phyloP scores from a whole-genome alignment of 2,888 invertebrate genomes.

The Calliscelio sp. region DNA sequence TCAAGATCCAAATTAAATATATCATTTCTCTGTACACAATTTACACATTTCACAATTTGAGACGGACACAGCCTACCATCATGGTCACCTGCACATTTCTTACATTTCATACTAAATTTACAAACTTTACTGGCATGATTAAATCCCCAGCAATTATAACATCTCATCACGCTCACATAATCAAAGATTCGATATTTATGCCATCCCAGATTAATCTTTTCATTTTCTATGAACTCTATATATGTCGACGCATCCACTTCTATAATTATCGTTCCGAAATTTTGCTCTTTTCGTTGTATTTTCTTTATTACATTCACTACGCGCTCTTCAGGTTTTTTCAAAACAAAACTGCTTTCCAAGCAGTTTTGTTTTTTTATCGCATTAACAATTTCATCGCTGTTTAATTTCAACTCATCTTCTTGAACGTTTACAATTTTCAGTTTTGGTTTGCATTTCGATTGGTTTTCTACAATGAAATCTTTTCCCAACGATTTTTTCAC shows the following conservation, averaged over 20 bases:
- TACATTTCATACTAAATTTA: background rate
- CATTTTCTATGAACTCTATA: background rate
- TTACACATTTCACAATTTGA: background rate
- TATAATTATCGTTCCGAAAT: background rate
- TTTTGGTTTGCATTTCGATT: no score
- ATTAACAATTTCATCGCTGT: no score
- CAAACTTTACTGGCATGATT: constrained; percentile 9
- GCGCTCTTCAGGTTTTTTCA: no score
- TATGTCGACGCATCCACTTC: background rate
- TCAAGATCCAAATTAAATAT: background rate
- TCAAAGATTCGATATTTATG: constrained; percentile 13
- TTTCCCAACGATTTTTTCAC: no score
- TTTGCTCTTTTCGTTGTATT: no score
- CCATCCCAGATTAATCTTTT: constrained; percentile 15
- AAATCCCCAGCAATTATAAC: constrained; percentile 24
- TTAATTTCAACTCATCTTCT: no score
- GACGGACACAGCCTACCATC: no score
- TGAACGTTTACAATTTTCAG: no score
- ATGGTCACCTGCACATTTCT: constrained; percentile 14
- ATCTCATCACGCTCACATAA: background rate
- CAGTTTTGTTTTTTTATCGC: no score
- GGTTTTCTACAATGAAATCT: no score
- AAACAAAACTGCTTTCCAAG: no score
- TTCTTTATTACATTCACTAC: no score
- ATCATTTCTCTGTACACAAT: constrained; percentile 11